Conservation (phyloP, 2,797 vertebrate genomes). For the Rhinogobio ventralis region DNA sequence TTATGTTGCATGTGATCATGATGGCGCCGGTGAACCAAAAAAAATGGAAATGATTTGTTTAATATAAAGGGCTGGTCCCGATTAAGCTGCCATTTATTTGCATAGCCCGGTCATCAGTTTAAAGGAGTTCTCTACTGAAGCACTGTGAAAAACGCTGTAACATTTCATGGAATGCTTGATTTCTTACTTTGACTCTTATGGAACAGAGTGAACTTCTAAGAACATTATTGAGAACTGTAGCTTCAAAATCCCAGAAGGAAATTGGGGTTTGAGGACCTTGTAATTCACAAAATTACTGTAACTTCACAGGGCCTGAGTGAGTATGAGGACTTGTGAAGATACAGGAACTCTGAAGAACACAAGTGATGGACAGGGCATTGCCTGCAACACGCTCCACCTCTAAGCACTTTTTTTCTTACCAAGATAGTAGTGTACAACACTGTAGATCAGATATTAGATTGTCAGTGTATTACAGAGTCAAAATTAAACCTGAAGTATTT, state of each 20-base stretch:
- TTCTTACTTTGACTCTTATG: constrained; percentile 11
- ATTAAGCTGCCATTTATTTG: constrained; percentile 65
- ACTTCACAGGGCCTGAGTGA: constrained; percentile 39
- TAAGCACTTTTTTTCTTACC: constrained; percentile 78
- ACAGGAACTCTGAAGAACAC: constrained; percentile 67
- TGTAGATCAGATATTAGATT: constrained; percentile 72
- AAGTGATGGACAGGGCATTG: constrained; percentile 61
- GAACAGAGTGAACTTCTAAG: constrained; percentile 28
- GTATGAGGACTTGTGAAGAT: constrained; percentile 53
- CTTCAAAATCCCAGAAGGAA: constrained; percentile 34
- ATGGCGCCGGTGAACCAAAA: constrained; percentile 55
- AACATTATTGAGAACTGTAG: constrained; percentile 25
- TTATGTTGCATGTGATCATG: constrained; percentile 47
- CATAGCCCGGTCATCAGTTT: constrained; percentile 58
- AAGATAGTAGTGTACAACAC: constrained; percentile 70
- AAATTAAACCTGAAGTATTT: constrained; percentile 76
- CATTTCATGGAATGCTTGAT: constrained; percentile 62
- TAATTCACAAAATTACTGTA: constrained; percentile 16
- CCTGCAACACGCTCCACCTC: constrained; percentile 63
- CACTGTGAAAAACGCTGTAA: constrained; percentile 63
- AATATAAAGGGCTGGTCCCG: constrained; percentile 71
- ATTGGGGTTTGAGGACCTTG: constrained; percentile 14
- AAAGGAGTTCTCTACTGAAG: constrained; percentile 59
- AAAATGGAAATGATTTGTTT: constrained; percentile 42
- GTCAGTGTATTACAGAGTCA: constrained; percentile 72